Evolutionary conservation across 2,888 invertebrate genomes (phyloP), one percentile per base, ranked within the genome.

Genomic region (Adelognathus sp.): DNA sequence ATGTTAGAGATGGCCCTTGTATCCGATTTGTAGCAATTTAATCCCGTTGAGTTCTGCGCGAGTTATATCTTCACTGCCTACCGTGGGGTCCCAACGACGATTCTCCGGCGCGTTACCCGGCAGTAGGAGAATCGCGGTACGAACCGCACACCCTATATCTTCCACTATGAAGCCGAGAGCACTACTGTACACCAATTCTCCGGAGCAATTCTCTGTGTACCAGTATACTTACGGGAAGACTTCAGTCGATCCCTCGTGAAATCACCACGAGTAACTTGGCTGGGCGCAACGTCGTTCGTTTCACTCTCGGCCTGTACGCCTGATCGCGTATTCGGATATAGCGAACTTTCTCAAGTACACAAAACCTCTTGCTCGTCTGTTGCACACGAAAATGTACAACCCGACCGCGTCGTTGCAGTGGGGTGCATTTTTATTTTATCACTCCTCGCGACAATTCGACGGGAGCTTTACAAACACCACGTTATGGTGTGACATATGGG

Each of bases 21-120:
- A 87, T 87, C 85, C 88, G 86, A 88, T 89, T 87, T 87, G 86
- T 84, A 81, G 86, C 86, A 86, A 86, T 88, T 87, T 88, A 88
- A 88, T 88, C 86, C 85, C 82, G 50, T 82, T 75, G 82, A 82
- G 83, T 83, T 82, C 46, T 66, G 46, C 58, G 67, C 64, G 58
- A 33, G 73, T 39, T 75, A 67, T 50, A 67, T 39, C 24, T 52
- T 58, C 54, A 46, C 46, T 33, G 27, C n/a, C 46, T 7, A 46
- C 3, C 11, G 18, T 11, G 46, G 9, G 21, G 9, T 21, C 2
- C 46, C 46, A 46, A 11, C 29, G 29, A 44, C 71, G 52, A 44
- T 72, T 61, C 63, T 69, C 60, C 16, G 11, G 16, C 69, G 64
- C 56, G 46, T 16, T 39, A 54, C 71, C 41, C 31, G 61, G 39